Percentiles rank a stretch among this genome's conserved stretches.
Conservation (phyloP, 2,113 vertebrate genomes). For the Sylvietta virens region DNA sequence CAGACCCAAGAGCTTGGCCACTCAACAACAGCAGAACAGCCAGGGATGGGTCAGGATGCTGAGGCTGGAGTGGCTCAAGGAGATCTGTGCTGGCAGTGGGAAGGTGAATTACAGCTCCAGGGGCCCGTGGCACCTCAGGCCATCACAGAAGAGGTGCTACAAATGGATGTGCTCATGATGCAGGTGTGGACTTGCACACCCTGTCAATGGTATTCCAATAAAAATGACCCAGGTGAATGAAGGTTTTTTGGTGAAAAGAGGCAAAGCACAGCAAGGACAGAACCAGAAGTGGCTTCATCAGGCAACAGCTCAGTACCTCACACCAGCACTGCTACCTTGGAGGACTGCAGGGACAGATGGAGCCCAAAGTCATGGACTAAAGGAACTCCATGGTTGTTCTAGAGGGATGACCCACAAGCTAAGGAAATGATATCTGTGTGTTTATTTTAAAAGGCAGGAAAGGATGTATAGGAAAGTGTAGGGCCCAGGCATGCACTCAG, state of each 20-base stretch:
- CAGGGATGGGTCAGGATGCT: not conserved
- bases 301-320: not conserved
- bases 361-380: not conserved
- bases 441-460: not conserved
- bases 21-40: not conserved
- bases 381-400: not conserved
- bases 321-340: not conserved
- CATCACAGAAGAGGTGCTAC: not conserved
- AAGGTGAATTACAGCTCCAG: not conserved
- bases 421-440: not conserved
- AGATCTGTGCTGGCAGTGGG: not conserved
- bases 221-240: too few species aligned
- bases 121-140: not conserved
- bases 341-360: not conserved
- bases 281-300: not conserved
- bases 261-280: not conserved
- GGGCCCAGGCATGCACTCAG: not conserved
- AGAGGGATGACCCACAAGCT: not conserved
- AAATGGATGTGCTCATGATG: not conserved
- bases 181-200: not conserved
- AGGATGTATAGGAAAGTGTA: not conserved
- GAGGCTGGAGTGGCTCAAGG: not conserved
- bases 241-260: not conserved
- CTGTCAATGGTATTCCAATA: not conserved
- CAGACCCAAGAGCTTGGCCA: not conserved